phyloP scores from a whole-genome alignment of 1,140 invertebrate species.

The Heliconius himera region DNA sequence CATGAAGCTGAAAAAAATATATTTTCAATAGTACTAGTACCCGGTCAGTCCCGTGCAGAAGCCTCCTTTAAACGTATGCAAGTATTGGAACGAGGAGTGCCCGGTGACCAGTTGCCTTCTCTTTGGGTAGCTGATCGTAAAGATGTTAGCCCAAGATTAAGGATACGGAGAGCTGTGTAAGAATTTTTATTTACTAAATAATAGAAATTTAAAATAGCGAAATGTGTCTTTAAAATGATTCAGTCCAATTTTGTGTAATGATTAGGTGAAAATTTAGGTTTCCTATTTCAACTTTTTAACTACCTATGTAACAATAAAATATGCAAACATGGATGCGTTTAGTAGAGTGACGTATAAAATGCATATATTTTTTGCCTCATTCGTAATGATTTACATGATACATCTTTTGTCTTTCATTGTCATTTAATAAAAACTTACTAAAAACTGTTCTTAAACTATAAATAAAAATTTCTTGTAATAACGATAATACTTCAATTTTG shows the following conservation, averaged over 20 bases:
- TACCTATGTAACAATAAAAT: no score
- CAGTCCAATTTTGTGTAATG: neutral
- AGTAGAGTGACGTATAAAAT: no score
- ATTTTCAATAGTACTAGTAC: slow-evolving; percentile 59
- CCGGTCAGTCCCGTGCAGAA: slow-evolving; percentile 60
- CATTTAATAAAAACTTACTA: no score
- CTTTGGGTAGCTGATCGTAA: slow-evolving; percentile 57
- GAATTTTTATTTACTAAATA: slow-evolving; percentile 37
- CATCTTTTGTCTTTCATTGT: no score
- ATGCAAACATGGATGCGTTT: no score
- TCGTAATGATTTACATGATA: no score
- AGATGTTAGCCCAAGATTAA: slow-evolving; percentile 62
- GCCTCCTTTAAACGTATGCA: slow-evolving; percentile 59
- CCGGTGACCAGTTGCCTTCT: slow-evolving; percentile 51
- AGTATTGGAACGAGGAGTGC: slow-evolving; percentile 52
- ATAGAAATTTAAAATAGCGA: neutral
- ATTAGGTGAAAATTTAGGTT: neutral
- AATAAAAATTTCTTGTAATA: no score
- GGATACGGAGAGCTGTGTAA: slow-evolving; percentile 70
- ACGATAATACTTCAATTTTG: no score
- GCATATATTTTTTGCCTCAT: no score
- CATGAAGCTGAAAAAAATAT: neutral
- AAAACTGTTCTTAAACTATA: neutral
- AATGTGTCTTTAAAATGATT: neutral
- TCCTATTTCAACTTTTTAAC: neutral